Base-by-base conservation (phyloP, 2,888 invertebrate genomes). In the Caenorhabditis uteleia region DNA sequence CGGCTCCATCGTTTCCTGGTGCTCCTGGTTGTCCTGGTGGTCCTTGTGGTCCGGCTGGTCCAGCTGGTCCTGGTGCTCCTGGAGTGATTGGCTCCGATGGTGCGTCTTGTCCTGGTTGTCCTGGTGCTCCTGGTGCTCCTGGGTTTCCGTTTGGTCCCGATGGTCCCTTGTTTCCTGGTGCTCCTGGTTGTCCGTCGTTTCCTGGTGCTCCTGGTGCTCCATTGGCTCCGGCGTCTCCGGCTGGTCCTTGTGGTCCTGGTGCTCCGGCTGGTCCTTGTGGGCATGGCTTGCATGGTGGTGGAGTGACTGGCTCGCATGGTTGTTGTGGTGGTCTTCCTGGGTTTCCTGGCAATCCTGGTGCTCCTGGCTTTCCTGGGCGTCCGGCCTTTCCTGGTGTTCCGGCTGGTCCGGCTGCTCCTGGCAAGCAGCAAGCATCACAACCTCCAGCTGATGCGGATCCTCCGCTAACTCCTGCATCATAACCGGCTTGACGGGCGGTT, bases 291-390 rank as follows among this genome's bases (percentile, higher is more conserved):
- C 74, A 70, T 48, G 72, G 72, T 56, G 72, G 72, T 57, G 74
- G 74, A 55, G 74, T 74, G 66, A 70, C 60, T 36, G 77, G 77
- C 59, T 77, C 77, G 57, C 77, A 77, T 51, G 77, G 71, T 47
- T 68, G 70, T 61, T 56, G 57, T 49, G 71, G 74, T 47, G 74
- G 74, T 27, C 62, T 47, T 50, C 75, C 74, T 38, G 73, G 74
- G 64, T 73, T 75, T 68, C 73, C 73, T 47, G 73, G 73, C 31
- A 73, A 61, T 62, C 76, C 77, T 54, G 74, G 65, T n/a, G 71
- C 70, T 70, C 71, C 74, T 47, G 77, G 77, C 64, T 75, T 75
- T 62, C 75, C 67, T 55, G 67, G 67, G 26, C 61, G 38, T 62
- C 67, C 67, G 42, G 67, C 57, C 54, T 67, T 67, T 67, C 67